phyloP scores from a whole-genome alignment of 2,888 invertebrate species.

The Gymnoscelis rufifasciata region DNA sequence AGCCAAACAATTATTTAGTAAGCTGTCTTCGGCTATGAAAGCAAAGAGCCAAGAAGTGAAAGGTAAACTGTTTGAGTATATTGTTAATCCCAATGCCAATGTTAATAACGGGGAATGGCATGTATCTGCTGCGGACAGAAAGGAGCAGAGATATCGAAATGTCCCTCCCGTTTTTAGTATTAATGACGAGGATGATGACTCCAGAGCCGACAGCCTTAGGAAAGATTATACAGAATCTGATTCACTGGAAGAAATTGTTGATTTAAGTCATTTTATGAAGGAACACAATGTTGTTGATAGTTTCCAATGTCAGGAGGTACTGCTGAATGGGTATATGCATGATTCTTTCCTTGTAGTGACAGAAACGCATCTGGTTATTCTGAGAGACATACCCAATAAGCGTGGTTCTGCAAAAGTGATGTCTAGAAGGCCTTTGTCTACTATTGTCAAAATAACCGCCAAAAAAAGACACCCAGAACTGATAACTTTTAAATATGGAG shows the following conservation, averaged over 20 bases:
- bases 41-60: constrained; percentile 94
- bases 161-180: constrained; percentile 96
- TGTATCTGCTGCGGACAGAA: constrained; percentile 89
- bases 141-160: constrained; percentile 93
- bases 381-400: constrained; percentile 87
- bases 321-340: constrained; percentile 92
- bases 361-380: constrained; percentile 89
- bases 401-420: constrained; percentile 91
- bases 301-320: constrained; percentile 95
- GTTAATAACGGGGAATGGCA: constrained; percentile 83
- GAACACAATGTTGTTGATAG: constrained; percentile 90
- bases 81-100: constrained; percentile 89
- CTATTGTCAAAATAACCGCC: constrained; percentile 97
- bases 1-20: constrained; percentile 87
- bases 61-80: constrained; percentile 94
- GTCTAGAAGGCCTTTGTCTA: constrained; percentile 91
- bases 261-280: constrained; percentile 88
- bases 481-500: constrained; percentile 97
- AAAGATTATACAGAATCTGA: constrained; percentile 79
- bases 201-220: constrained; percentile 49
- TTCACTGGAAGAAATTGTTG: constrained; percentile 85
- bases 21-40: constrained; percentile 92
- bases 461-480: constrained; percentile 96
- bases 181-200: constrained; percentile 86
- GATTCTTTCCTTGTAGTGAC: constrained; percentile 94